A percentile compares a stretch with the other conserved stretches of the same genome.
These are phyloP conservation scores for Hirtodrosophila alboralis DNA, from an alignment of 2,888 invertebrate genomes.

Conservation along the genomic window DNA sequence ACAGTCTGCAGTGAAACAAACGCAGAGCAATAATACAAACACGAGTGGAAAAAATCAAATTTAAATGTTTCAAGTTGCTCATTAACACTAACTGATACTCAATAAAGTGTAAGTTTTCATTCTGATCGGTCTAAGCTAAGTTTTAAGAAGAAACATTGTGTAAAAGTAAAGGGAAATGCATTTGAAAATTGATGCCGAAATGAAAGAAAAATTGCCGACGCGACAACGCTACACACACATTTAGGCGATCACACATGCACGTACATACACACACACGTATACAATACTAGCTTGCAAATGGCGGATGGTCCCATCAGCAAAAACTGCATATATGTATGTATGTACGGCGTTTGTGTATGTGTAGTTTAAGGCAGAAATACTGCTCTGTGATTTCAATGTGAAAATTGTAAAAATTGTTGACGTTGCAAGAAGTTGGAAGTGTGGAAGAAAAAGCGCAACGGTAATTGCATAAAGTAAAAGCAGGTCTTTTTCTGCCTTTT, in stretches of 20 bases:
- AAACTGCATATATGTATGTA: conserved; percentile 60
- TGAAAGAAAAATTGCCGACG: conserved; percentile 66
- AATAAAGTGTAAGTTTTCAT: conserved; percentile 63
- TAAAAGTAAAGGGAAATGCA: conserved; percentile 24
- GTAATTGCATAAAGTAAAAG: conserved; percentile 48
- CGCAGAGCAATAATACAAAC: conserved; percentile 57
- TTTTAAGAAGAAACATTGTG: conserved; percentile 23
- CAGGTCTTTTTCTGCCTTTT: conserved; percentile 14
- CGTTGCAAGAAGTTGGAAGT: conserved; percentile 63
- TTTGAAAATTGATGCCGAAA: conserved; percentile 54
- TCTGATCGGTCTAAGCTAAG: conserved; percentile 30
- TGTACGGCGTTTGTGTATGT: conserved; percentile 27
- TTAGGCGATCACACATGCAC: conserved; percentile 15
- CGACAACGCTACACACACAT: conserved; percentile 65
- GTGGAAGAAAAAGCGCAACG: conserved; percentile 34
- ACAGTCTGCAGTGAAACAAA: conserved; percentile 50
- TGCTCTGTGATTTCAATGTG: conserved; percentile 57
- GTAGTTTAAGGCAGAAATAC: conserved; percentile 44
- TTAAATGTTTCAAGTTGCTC: conserved; percentile 58
- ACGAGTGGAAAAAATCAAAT: conserved; percentile 52
- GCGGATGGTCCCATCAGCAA: conserved; percentile 66
- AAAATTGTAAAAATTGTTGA: conserved; percentile 70
- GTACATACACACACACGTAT: conserved; percentile 37
- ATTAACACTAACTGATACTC: conserved; percentile 38
- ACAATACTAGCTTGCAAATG: conserved; percentile 66